Evolutionary conservation across 1,140 invertebrate genomes (phyloP).

Genomic region (Drosophila mauritiana): DNA sequence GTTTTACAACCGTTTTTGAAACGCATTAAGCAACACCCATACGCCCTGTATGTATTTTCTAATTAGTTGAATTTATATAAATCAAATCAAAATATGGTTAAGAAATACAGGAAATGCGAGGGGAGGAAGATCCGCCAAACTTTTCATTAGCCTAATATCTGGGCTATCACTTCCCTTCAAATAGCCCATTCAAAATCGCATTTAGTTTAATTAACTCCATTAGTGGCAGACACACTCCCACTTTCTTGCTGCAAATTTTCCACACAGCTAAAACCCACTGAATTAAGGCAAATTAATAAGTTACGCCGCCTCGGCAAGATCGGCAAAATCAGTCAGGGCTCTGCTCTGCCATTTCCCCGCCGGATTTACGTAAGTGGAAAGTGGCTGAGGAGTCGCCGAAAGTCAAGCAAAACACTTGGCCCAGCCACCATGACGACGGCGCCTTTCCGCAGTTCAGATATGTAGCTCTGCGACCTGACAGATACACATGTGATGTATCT

Average conservation of each 20-base stretch:
- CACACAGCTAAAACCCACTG: conserved; percentile 60
- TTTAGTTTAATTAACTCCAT: conserved; percentile 53
- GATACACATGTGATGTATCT: conserved; percentile 27
- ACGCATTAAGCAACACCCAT: background rate
- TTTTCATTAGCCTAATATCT: conserved; percentile 8
- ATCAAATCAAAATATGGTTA: background rate
- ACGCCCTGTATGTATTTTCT: background rate
- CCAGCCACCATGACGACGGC: conserved; percentile 45
- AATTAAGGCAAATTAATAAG: conserved; percentile 80
- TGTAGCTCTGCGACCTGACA: conserved; percentile 18
- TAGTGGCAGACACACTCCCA: conserved; percentile 35
- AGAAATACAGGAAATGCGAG: background rate
- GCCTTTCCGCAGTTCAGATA: conserved; percentile 38
- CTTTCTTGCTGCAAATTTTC: conserved; percentile 67
- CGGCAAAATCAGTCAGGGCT: conserved; percentile 20
- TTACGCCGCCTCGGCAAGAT: conserved; percentile 36
- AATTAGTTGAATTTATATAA: background rate
- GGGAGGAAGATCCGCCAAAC: background rate
- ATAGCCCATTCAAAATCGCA: conserved; percentile 42
- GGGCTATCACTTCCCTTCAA: conserved; percentile 30
- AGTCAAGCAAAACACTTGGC: conserved; percentile 41
- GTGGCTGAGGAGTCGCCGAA: conserved; percentile 25
- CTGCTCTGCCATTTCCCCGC: conserved; percentile 57
- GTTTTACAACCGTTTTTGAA: conserved; percentile 9
- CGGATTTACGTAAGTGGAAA: conserved; percentile 57